These are phyloP conservation scores for Pissodes strobi DNA, from an alignment of 1,140 invertebrate genomes.

Conservation along the genomic window DNA sequence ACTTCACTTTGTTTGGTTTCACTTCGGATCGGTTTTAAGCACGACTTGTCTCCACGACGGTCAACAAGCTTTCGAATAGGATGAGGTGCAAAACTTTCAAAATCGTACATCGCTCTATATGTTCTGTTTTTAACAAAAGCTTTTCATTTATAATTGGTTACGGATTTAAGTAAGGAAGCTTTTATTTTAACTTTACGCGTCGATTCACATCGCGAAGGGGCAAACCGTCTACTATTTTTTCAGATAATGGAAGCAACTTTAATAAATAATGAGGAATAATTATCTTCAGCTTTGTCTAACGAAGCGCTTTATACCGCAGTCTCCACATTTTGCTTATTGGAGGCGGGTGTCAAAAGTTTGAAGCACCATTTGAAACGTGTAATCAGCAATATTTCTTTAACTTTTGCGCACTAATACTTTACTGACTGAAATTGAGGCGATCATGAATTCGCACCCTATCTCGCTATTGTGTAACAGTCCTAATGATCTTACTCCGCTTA, in stretches of 20 bases:
- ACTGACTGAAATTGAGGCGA: constrained; percentile 34
- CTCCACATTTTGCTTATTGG: constrained; percentile 19
- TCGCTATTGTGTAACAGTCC: constrained; percentile 24
- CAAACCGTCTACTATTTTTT: background rate
- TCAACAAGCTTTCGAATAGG: no score
- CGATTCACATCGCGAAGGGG: background rate
- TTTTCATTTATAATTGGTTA: background rate
- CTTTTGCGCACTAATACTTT: constrained; percentile 45
- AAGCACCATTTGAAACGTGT: constrained; percentile 19
- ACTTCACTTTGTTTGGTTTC: no score
- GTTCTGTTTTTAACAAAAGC: background rate
- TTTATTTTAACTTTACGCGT: background rate
- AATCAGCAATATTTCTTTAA: constrained; percentile 1
- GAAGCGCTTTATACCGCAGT: constrained; percentile 17
- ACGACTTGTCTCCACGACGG: no score
- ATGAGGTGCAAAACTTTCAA: background rate
- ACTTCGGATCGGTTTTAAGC: no score
- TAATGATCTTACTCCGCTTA: constrained; percentile 18
- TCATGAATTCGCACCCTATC: constrained; percentile 31
- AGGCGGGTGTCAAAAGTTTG: constrained; percentile 19
- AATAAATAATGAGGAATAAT: no score
- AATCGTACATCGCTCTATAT: background rate
- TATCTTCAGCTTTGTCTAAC: no score
- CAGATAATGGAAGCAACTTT: no score
- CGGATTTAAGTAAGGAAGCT: background rate